Evolutionary conservation across 2,797 vertebrate species (phyloP), one percentile per base, ranked within the genome.

Genomic region (Erethizon dorsatum): DNA sequence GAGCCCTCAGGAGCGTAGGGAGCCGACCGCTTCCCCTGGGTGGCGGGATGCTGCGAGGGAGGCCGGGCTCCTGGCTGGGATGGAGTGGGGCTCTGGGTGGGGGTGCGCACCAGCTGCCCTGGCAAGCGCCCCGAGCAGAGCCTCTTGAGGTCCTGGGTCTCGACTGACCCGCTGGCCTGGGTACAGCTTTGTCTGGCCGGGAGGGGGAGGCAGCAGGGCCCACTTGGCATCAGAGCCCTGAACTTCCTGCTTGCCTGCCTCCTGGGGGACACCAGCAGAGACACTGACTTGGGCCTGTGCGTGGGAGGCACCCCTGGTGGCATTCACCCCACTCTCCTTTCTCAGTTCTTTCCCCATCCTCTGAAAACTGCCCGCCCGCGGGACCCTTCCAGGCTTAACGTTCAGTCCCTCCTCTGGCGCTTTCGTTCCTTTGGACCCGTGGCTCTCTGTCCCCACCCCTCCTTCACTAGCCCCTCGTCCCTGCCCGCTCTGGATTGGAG

Each of bases 401-500:
- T 79, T 91, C 83, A 95, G 88, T 88, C 94, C 94, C 90, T 96
- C 91, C 52, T 96, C 88, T 95, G 95, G 1, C 92, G 89, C 91
- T 88, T 96, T 97, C 90, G 22, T 97, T 96, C 97, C 97, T 96
- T 96, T 95, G 94, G 97, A 95, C 92, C 97, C 96, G 96, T 88
- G 96, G 96, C 95, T 95, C 95, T 96, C 97, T 96, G 67, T 91
- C 95, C 97, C 83, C 56, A 95, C 87, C 93, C 97, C 96, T 97
- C 97, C 97, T 95, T 97, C 97, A 95, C 94, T 84, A 97, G 95
- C 97, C 95, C 96, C 96, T 98, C 91, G n/a, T 98, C 97, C 98
- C 97, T 90, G 97, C 95, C 98, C 97, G 97, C 96, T 98, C 98
- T 97, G 97, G 98, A 98, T 97, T 98, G 98, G 95, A 98, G 97